Evolutionary conservation across 2,113 vertebrate genomes (phyloP).

Genomic region (Hypocryptadius cinnamomeus): DNA sequence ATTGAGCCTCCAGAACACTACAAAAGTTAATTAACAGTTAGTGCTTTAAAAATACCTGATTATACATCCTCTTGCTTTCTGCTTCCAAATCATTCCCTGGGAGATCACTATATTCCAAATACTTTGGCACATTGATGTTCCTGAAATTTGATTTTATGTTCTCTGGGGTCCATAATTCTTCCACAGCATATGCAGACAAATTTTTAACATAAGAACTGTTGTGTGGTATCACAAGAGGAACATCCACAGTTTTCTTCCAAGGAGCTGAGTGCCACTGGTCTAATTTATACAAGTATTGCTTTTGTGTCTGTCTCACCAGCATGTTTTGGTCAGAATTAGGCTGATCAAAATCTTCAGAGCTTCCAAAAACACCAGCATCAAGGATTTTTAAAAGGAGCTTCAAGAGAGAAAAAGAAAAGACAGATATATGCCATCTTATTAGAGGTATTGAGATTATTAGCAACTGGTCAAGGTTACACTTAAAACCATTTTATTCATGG

Average conservation of each 20-base stretch:
- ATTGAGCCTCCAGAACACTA: background rate
- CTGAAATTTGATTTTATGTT: conserved; percentile 4
- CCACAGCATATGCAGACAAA: conserved; percentile 40
- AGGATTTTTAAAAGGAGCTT: conserved; percentile 32
- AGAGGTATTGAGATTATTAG: background rate
- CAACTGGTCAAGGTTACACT: background rate
- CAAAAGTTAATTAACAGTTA: background rate
- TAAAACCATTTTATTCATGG: background rate
- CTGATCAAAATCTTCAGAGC: conserved; percentile 25
- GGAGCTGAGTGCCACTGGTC: conserved; percentile 64
- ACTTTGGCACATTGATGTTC: background rate
- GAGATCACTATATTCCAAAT: background rate
- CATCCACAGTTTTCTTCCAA: conserved; percentile 29
- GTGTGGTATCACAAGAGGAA: conserved; percentile 53
- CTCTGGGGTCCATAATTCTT: conserved; percentile 55
- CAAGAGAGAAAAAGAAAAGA: background rate
- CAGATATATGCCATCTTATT: background rate
- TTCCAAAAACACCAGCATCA: conserved; percentile 46
- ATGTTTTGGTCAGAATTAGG: background rate
- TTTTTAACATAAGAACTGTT: conserved; percentile 24
- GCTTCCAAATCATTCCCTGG: background rate
- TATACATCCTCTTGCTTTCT: conserved; percentile 61
- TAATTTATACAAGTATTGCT: conserved; percentile 7
- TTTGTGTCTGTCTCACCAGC: conserved; percentile 2
- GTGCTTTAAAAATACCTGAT: conserved; percentile 51